These are phyloP conservation scores for Parelbella ahira DNA, from an alignment of 2,888 invertebrate genomes.

Conservation along the genomic window DNA sequence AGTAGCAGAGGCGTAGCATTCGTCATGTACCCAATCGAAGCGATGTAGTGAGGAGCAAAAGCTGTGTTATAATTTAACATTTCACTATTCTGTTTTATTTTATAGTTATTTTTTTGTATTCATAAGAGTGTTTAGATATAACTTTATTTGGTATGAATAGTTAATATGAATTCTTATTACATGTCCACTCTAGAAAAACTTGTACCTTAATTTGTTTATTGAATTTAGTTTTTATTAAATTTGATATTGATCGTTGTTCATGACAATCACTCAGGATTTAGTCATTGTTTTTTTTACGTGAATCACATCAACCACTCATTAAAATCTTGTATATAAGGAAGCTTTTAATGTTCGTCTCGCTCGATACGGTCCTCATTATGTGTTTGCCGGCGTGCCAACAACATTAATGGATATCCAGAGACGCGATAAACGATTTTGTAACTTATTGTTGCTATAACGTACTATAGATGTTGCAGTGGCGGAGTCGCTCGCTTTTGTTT, in stretches of 20 bases:
- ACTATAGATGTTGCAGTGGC: slow-evolving; percentile 37
- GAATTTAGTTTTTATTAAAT: slow-evolving; percentile 64
- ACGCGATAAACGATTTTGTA: slow-evolving; percentile 37
- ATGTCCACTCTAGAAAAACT: slow-evolving; percentile 66
- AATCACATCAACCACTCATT: slow-evolving; percentile 40
- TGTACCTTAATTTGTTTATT: slow-evolving; percentile 77
- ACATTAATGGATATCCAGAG: slow-evolving; percentile 57
- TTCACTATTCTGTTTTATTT: slow-evolving; percentile 79
- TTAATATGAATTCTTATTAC: slow-evolving; percentile 62
- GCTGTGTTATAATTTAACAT: slow-evolving; percentile 80
- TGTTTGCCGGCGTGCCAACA: slow-evolving; percentile 68
- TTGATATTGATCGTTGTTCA: slow-evolving; percentile 74
- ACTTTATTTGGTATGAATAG: slow-evolving; percentile 76
- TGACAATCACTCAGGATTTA: slow-evolving; percentile 60
- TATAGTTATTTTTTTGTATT: slow-evolving; percentile 78
- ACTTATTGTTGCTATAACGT: slow-evolving; percentile 18
- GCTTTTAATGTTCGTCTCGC: slow-evolving; percentile 55
- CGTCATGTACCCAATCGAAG: slow-evolving; percentile 59
- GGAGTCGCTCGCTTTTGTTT: slow-evolving; percentile 45
- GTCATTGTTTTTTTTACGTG: slow-evolving; percentile 40
- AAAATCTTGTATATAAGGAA: slow-evolving; percentile 52
- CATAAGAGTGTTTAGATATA: slow-evolving; percentile 75
- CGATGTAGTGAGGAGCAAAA: slow-evolving; percentile 66
- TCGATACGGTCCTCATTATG: slow-evolving; percentile 67
- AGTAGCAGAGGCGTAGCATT: slow-evolving; percentile 55